Conservation (phyloP, 2,113 vertebrate species). For the Perca flavescens region DNA sequence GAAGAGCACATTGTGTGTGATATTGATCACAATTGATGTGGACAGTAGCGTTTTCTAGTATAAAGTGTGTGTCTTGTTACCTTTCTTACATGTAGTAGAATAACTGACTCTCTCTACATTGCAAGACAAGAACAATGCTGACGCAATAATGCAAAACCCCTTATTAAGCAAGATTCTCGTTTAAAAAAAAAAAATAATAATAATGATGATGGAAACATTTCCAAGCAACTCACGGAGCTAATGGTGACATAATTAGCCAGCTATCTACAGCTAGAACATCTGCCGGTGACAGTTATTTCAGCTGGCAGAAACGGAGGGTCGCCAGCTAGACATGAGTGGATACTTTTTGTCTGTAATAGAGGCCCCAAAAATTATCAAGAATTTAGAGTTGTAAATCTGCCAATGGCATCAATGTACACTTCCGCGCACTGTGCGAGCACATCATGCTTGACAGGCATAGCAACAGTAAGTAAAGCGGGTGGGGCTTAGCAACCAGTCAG, state of each 20-base stretch:
- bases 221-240: not conserved
- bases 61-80: not conserved
- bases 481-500: not conserved
- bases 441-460: not conserved
- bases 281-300: not conserved
- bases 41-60: not conserved
- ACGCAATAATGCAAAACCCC: not conserved
- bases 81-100: too few species aligned
- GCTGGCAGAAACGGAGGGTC: not conserved
- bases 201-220: not conserved
- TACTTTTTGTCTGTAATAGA: not conserved
- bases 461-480: not conserved
- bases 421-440: not conserved
- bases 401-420: not conserved
- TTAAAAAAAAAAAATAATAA: not conserved
- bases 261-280: not conserved
- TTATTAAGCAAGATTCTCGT: not conserved
- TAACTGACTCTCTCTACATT: not conserved
- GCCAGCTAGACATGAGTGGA: not conserved
- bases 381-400: not conserved
- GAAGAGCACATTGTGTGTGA: not conserved
- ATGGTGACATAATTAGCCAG: not conserved
- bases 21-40: slow-evolving; percentile 9
- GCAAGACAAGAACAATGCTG: not conserved
- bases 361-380: not conserved